phyloP scores from a whole-genome alignment of 64 coral and sea anemone species.

The Porites lutea region DNA sequence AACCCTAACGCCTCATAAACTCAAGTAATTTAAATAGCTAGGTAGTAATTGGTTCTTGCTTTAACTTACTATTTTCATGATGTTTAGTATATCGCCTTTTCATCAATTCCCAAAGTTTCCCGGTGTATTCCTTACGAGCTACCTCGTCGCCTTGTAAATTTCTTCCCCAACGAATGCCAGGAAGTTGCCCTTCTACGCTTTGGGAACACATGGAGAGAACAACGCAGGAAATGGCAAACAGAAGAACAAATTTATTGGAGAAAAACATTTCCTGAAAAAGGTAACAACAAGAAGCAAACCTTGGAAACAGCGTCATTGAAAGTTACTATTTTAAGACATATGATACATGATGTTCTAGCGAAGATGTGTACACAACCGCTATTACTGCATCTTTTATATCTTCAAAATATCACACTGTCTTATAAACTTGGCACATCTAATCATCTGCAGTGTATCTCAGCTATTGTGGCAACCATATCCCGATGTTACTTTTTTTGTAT shows the following conservation, averaged over 20 bases:
- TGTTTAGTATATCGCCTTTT: not conserved
- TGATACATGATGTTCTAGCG: no score
- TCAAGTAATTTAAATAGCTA: not conserved
- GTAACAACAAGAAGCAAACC: not conserved
- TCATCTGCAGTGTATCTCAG: no score
- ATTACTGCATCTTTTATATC: no score
- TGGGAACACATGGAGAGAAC: not conserved
- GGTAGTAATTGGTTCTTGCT: not conserved
- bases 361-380: no score
- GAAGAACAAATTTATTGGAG: not conserved
- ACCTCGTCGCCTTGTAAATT: not conserved
- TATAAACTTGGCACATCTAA: no score
- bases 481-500: no score
- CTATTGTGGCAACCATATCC: no score
- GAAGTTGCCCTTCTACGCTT: conserved; percentile 7
- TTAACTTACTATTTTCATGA: not conserved
- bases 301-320: no score
- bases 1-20: no score
- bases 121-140: not conserved
- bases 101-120: conserved; percentile 31
- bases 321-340: no score
- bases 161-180: conserved; percentile 45
- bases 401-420: no score
- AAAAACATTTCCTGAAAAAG: conserved; percentile 8
- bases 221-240: not conserved